Base-by-base conservation (phyloP, 2,797 vertebrate genomes). In the Ptychobarbus kaznakovi region DNA sequence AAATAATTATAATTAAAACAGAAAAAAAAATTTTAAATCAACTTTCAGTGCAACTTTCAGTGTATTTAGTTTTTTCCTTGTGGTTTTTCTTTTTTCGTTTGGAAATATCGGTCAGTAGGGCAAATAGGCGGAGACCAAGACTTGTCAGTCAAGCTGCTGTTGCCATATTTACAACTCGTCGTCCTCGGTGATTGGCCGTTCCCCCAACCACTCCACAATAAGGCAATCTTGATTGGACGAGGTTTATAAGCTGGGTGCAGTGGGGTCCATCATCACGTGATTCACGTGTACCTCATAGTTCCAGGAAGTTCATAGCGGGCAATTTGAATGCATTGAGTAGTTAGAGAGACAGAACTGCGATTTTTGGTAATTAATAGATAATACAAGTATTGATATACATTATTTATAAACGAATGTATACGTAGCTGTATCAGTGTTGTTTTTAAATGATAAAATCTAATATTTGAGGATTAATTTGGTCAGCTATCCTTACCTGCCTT, bases 21-120 rank as follows among this genome's bases (percentile, higher is more conserved):
- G 10, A 13, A 38, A 38, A 38, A 63, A 13, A 25, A 20, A 8
- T 38, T 38, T 51, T 12, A 65, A 2, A 11, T 7, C 0, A 18
- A 35, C 25, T 44, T 78, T n/a, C 2, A 25, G 12, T n/a, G 40
- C n/a, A 40, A 1, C n/a, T 16, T 5, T 40, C 8, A 2, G n/a
- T 16, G 15, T 46, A 20, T 70, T 35, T 69, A 28, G 13, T 81
- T 56, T 77, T 40, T 82, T 46, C 28, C 35, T 78, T 40, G 3
- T 56, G 32, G n/a, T 2, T 40, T 78, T 61, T 20, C 11, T 69
- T 78, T 89, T 86, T 86, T 83, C 74, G 1, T 82, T 15, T 58
- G 75, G 86, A 90, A 93, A 95, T 92, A 86, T 95, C 92, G 93
- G 93, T 94, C 94, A 95, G 93, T 95, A 94, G 93, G 93, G 86